A percentile compares a stretch with the other conserved stretches of the same genome.
Evolutionary conservation across 2,113 vertebrate species (phyloP).

Genomic region (Anarhynchus alexandrinus): DNA sequence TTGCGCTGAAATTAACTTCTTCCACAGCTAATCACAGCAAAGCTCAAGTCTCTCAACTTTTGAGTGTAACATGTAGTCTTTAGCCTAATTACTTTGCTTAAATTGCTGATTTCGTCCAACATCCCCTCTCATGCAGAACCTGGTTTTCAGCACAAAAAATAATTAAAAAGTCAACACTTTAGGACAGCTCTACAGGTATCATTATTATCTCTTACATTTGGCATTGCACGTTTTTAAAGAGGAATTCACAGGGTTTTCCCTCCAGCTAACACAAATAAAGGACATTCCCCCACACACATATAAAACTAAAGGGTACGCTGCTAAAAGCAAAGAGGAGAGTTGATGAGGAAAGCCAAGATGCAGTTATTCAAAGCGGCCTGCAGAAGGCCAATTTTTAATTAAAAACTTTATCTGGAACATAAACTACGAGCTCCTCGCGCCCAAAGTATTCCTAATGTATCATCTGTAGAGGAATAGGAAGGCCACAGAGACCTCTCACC

Average conservation of each 20-base stretch:
- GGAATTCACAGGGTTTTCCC: neutral
- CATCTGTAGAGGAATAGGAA: rapidly evolving
- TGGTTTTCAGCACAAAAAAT: neutral
- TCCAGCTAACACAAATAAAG: neutral
- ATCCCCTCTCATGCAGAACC: neutral
- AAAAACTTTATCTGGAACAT: neutral
- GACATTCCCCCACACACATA: neutral
- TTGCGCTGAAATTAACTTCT: neutral
- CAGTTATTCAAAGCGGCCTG: neutral
- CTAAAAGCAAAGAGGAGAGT: neutral
- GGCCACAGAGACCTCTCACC: neutral
- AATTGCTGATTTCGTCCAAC: neutral
- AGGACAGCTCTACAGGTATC: neutral
- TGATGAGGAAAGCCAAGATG: neutral
- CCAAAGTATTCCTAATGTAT: neutral
- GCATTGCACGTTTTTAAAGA: neutral
- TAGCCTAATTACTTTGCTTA: neutral
- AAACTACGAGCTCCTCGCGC: rapidly evolving
- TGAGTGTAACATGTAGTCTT: neutral
- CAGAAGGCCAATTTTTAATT: neutral
- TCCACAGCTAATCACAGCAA: neutral
- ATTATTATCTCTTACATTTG: neutral
- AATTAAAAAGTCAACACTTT: neutral
- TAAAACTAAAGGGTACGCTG: neutral
- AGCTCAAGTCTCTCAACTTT: neutral